Conservation (phyloP, 2,888 invertebrate species). For the Erebia aethiops region DNA sequence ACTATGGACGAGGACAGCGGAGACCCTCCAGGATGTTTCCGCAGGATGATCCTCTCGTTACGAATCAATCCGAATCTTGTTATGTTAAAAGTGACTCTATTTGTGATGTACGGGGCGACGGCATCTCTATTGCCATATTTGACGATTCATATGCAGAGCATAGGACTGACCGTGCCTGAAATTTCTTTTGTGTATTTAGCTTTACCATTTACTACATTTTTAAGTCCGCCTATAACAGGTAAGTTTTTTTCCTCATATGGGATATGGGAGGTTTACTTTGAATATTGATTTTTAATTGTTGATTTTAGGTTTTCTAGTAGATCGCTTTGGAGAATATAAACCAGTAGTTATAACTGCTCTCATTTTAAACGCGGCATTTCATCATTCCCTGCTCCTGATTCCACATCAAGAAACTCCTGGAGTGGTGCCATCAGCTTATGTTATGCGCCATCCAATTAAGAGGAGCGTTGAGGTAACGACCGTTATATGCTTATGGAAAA, state of each 20-base stretch:
- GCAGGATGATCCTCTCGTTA: conserved; percentile 73
- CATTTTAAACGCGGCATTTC: conserved; percentile 89
- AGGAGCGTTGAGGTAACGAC: conserved; percentile 86
- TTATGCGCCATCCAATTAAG: conserved; percentile 88
- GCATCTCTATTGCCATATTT: conserved; percentile 93
- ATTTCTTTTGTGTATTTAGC: conserved; percentile 94
- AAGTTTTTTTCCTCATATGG: conserved; percentile 48
- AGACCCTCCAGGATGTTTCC: conserved; percentile 65
- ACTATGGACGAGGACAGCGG: conserved; percentile 76
- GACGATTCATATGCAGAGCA: conserved; percentile 95
- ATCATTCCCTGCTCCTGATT: conserved; percentile 90
- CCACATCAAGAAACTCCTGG: conserved; percentile 91
- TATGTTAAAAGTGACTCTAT: conserved; percentile 91
- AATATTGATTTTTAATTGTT: conserved; percentile 30
- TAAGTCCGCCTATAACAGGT: conserved; percentile 93
- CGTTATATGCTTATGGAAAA: neutral
- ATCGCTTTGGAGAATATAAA: conserved; percentile 94
- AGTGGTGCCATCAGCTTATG: conserved; percentile 88
- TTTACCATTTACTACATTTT: conserved; percentile 92
- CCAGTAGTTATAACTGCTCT: conserved; percentile 91
- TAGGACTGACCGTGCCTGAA: conserved; percentile 93
- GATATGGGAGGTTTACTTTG: neutral
- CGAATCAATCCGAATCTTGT: conserved; percentile 90
- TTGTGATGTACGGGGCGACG: conserved; percentile 93
- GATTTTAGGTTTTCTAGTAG: conserved; percentile 89